Base-by-base conservation (phyloP, 1,140 invertebrate species). In the Meloidogyne hapla region DNA sequence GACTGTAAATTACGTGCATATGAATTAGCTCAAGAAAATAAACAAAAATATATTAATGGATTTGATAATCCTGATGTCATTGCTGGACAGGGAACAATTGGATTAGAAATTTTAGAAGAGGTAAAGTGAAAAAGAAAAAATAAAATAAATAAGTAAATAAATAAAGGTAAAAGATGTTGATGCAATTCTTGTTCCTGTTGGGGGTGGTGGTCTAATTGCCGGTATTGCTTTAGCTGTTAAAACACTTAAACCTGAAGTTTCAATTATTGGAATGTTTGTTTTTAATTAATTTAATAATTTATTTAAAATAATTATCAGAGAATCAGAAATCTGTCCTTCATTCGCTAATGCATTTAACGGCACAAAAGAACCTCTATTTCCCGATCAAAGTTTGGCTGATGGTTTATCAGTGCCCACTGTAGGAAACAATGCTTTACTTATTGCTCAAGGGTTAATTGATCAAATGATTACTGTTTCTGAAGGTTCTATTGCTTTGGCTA, bases 81-180 rank as follows among this genome's bases (percentile, higher is more conserved):
- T 88, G 93, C 94, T 3, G 94, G 94, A 0, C 94, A 95, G 88
- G 94, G 94, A 12, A 96, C 94, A 0, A 91, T 95, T 79, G 94
- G 93, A 1, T 85, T 96, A 77, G 94, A 96, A 88, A 94, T 96
- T 64, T 85, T 94, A 5, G 93, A 95, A 84, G 93, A 95, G 87
- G 88, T 90, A 3, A 85, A 86, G 33, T 4, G 33, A 23, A 45
- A 18, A 28, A 56, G 10, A 21, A 18, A 21, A n/a, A 26, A 26
- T 6, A 26, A 13, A n/a, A 23, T 33, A 9, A 71, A 56, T 40
- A n/a, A n/a, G n/a, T 69, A 10, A 38, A 61, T 4, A 25, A 18
- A 48, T 78, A 23, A 28, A 81, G 80, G 83, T 85, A 21, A 76
- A 81, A 33, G 87, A 90, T 74, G 77, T 90, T 9, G 90, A 90